These are phyloP conservation scores for Andinoacara biseriatus DNA, from an alignment of 2,113 vertebrate genomes.

Conservation along the genomic window DNA sequence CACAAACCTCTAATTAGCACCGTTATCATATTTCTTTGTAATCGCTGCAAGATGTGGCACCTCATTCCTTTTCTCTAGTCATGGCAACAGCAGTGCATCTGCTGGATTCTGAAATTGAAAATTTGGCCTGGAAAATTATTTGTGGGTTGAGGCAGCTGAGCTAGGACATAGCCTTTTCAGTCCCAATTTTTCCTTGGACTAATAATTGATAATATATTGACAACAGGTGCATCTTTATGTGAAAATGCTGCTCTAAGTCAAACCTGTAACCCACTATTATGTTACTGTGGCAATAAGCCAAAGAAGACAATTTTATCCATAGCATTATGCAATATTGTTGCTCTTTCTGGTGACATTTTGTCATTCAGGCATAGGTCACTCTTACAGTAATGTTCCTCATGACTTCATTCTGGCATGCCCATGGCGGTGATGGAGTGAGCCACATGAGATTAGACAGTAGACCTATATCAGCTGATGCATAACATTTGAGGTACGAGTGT, in stretches of 20 bases:
- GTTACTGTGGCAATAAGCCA: neutral
- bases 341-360: neutral
- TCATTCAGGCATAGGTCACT: neutral
- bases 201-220: constrained; percentile 8
- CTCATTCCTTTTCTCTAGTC: neutral
- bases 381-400: neutral
- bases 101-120: neutral
- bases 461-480: neutral
- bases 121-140: neutral
- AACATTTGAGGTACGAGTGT: neutral
- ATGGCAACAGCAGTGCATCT: neutral
- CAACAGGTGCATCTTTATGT: neutral
- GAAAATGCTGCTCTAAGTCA: neutral
- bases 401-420: neutral
- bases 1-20: neutral
- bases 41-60: neutral
- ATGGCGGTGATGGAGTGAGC: neutral
- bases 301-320: neutral
- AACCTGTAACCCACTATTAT: neutral
- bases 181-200: neutral
- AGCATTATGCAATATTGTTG: neutral
- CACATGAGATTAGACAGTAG: neutral
- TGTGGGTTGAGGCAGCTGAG: neutral
- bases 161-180: neutral
- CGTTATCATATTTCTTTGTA: neutral